Percentiles rank a stretch among this genome's conserved stretches.
phyloP scores from a whole-genome alignment of 1,140 invertebrate species.

The Penaeus vannamei region DNA sequence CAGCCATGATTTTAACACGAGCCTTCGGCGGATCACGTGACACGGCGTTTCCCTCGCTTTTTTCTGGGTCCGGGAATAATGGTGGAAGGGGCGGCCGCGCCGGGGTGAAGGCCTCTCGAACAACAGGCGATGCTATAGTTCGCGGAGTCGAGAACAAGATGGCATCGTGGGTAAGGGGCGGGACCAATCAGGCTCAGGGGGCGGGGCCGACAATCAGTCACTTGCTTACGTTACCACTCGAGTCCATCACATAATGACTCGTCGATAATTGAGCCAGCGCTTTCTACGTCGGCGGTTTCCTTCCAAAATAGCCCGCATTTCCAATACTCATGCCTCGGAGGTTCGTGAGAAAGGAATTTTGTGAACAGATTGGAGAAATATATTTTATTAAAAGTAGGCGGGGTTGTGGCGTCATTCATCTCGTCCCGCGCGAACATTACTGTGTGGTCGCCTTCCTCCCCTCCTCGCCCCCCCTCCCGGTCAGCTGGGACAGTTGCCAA shows the following conservation, averaged over 20 bases:
- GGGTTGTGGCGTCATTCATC: conserved; percentile 57
- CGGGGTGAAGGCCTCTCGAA: no score
- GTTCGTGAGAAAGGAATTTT: neutral
- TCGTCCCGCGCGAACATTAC: conserved; percentile 62
- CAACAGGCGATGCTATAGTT: neutral
- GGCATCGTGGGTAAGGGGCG: conserved; percentile 63
- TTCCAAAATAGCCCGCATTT: no score
- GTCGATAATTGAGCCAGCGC: conserved; percentile 6
- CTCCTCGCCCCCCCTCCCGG: neutral
- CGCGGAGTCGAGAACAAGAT: conserved; percentile 52
- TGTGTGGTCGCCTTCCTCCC: neutral
- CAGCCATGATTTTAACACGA: no score
- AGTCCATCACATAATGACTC: conserved; percentile 51
- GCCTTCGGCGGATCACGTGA: no score
- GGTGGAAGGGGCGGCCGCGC: no score
- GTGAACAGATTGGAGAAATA: neutral
- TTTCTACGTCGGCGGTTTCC: no score
- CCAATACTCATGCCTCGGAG: neutral
- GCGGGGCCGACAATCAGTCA: conserved; percentile 63
- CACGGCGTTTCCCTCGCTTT: no score
- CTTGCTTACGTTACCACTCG: conserved; percentile 58
- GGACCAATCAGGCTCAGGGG: conserved; percentile 61
- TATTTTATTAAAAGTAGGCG: conserved; percentile 58
- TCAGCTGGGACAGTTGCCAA: conserved; percentile 38
- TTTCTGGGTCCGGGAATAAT: no score